Evolutionary conservation across 2,113 vertebrate species (phyloP), one percentile per base, ranked within the genome.

Genomic region (Dolichallabes microphthalmus): DNA sequence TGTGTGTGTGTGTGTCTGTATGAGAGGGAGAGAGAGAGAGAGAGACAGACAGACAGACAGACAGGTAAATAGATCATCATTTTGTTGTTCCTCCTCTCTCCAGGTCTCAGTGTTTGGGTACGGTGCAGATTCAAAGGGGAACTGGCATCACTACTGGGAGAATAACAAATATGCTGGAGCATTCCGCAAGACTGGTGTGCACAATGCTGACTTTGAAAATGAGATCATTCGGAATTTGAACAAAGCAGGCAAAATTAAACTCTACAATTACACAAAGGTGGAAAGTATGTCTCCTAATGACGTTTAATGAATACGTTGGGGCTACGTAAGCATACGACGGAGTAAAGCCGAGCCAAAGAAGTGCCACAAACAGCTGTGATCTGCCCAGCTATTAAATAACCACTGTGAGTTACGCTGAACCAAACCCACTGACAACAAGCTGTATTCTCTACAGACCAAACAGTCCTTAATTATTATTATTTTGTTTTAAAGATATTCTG

Each of bases 121-220:
- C 0, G 92, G 95, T 0, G 94, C 94, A 2, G 95, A 96, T 92
- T 9, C 71, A 0, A 52, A 91, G 1, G 96, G 95, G n/a, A 96
- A 95, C 83, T 96, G 96, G 95, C 95, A 97, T 85, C 95, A 96
- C 89, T 96, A 96, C 90, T 96, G 95, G 96, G 95, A 96, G 87
- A 80, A 94, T 20, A 96, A 94, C 57, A 85, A 8, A 25, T 80
- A 91, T 10, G 93, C 94, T 0, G 92, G 96, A 27, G 96, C 94
- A 27, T 97, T 97, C 84, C 86, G 86, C 61, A 94, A 92, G 82
- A 96, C 92, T 0, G 94, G 93, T 1, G 95, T 97, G 25, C 96
- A 96, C 10, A 92, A 91, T 0, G 93, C 93, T 0, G 93, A 94
- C 0, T 89, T 89, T 0, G 96, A 97, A 86, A 93, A 85, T 0